Evolutionary conservation across 2,113 vertebrate genomes (phyloP), one percentile per base, ranked within the genome.

Genomic region (Trematocara stigmaticum): DNA sequence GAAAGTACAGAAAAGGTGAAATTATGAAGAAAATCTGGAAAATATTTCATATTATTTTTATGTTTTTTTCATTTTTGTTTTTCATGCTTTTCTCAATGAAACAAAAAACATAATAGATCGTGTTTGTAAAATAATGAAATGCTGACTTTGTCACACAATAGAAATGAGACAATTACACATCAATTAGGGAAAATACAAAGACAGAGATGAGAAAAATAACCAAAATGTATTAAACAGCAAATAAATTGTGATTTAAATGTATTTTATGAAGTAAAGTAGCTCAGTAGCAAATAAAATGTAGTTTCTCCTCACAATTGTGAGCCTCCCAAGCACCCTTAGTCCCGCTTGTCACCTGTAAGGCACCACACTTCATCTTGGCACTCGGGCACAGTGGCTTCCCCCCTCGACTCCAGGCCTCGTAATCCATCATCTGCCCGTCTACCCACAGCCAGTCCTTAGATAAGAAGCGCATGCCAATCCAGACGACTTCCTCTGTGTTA

Each of bases 391-490:
- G 6, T 1, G 83, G 80, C 10, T 34, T 51, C 8, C 20, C 79
- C 7, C 13, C 11, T 64, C 38, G 31, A 38, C 31, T 35, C 31
- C 59, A 64, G 16, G 31, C 59, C 59, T 64, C 16, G 1, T 64
- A 64, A 35, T n/a, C 6, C 59, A 64, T 18, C 31, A 4, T 31
- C 16, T 64, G 59, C 18, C 59, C 15, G 31, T 64, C 59, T 35
- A 64, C 59, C 59, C 31, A 35, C 0, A 64, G 59, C 59, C 59
- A 35, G 5, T 10, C 2, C 1, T 23, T 82, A 1, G 79, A 6
- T 16, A 94, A 80, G 80, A 91, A 91, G 11, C 7, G 78, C 85
- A 94, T 18, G 18, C 91, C 89, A 1, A 87, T 79, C 92, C 92
- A 93, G 42, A 83, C 20, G 4, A 13, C 49, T 55, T 55, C 52